Conservation (phyloP, 2,113 vertebrate genomes). For the Brachyhypopomus occidentalis region DNA sequence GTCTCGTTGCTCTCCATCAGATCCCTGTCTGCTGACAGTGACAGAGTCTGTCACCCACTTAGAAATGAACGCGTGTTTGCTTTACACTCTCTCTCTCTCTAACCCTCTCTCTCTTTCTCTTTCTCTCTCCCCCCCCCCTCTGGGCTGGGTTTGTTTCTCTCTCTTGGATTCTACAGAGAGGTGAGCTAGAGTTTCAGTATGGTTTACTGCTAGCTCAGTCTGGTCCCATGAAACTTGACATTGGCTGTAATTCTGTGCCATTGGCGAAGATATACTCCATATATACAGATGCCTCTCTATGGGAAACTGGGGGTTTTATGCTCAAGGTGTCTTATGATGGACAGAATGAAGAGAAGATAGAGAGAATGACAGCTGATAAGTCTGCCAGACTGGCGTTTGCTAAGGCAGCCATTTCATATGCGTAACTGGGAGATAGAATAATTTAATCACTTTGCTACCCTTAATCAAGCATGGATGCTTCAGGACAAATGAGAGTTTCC, state of each 20-base stretch:
- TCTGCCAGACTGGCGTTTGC: background rate
- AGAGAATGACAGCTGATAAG: constrained; percentile 15
- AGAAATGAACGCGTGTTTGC: constrained; percentile 58
- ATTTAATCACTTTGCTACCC: constrained; percentile 2
- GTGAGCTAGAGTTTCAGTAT: background rate
- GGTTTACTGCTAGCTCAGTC: background rate
- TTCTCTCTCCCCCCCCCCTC: no score
- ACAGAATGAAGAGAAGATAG: background rate
- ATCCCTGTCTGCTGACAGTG: constrained; percentile 49
- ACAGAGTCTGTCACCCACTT: constrained; percentile 58
- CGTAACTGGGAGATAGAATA: background rate
- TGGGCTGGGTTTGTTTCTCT: background rate
- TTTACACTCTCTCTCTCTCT: no score
- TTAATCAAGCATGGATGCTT: background rate
- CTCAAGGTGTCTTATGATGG: background rate
- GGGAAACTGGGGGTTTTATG: background rate
- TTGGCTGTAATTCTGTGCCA: background rate
- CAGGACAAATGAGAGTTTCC: background rate
- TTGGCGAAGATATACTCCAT: background rate
- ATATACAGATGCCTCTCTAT: background rate
- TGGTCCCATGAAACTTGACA: background rate
- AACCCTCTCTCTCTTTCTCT: constrained; percentile 45
- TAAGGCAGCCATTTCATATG: background rate
- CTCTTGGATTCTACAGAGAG: constrained; percentile 13
- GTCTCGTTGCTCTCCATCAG: constrained; percentile 53